Evolutionary conservation across 2,888 invertebrate species (phyloP), one percentile per base, ranked within the genome.

Genomic region (Flexamia atlantica): DNA sequence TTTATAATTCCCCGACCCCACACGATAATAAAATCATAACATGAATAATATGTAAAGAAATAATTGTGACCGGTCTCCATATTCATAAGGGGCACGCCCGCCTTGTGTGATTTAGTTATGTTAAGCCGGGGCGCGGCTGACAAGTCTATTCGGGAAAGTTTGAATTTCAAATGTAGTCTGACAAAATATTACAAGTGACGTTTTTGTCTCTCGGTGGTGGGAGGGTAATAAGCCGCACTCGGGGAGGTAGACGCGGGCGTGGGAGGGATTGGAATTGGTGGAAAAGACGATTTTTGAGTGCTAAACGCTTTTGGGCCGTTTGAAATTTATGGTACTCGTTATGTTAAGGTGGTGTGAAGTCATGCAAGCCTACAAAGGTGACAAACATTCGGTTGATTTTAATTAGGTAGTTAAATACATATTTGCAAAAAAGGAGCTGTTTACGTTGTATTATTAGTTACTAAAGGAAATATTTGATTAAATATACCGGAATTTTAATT

Each of bases 51-150:
- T 83, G 82, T 83, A 53, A 74, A 64, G 68, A 79, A 79, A 79
- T 79, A 79, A 79, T 79, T 83, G 79, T 79, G 83, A 79, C 50
- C 80, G 68, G 83, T 80, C 80, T 80, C 76, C 74, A 83, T 83
- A 80, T 80, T 68, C 83, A 83, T 83, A 40, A 83, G 68, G 12
- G 68, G 50, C 68, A 83, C 83, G 80, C 83, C 79, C 83, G 50
- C 74, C 60, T 23, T 76, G 76, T 76, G 79, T 79, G 79, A 79
- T 79, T 79, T 79, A 79, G 79, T 79, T 57, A 57, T 79, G 79
- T 79, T 57, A 57, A 57, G 79, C 57, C 50, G 28, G 74, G 79
- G 79, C 57, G 57, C 79, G 50, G 50, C 79, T 79, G 79, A 79
- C 79, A 79, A 57, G 28, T 79, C 79, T 30, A 79, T 79, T 79